phyloP scores from a whole-genome alignment of 2,797 vertebrate species.

The Ctenosaura bakeri region DNA sequence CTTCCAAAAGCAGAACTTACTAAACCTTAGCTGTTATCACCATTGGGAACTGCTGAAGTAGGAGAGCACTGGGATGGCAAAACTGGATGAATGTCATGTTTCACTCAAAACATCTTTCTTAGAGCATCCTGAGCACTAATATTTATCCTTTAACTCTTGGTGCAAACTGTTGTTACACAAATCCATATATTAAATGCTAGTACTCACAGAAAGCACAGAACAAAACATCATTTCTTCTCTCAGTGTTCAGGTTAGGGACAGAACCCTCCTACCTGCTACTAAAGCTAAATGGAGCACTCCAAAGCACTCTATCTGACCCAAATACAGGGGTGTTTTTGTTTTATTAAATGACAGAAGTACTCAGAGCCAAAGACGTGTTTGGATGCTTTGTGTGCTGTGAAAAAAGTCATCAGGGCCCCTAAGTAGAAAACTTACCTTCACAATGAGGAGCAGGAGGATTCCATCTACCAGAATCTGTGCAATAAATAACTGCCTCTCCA shows the following conservation, averaged over 20 bases:
- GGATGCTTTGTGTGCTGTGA: background rate
- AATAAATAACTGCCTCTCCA: constrained; percentile 68
- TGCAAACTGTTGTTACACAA: background rate
- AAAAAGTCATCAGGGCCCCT: background rate
- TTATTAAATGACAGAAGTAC: no score
- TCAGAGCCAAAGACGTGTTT: background rate
- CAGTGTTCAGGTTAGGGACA: no score
- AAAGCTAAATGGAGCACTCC: no score
- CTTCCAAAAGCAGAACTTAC: background rate
- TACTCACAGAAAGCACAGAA: no score
- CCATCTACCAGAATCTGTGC: constrained; percentile 66
- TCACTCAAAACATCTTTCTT: background rate
- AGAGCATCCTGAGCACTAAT: background rate
- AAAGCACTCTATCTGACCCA: no score
- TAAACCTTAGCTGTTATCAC: background rate
- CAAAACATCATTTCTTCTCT: no score
- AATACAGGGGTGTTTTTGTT: no score
- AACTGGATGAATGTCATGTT: background rate
- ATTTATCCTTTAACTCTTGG: background rate
- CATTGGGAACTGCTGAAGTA: background rate
- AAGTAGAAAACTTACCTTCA: constrained; percentile 62
- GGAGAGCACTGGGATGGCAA: constrained; percentile 22
- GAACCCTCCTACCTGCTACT: no score
- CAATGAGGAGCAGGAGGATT: constrained; percentile 66
- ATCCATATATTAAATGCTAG: no score